Percentiles rank a stretch among this genome's conserved stretches.
phyloP scores from a whole-genome alignment of 2,797 vertebrate genomes.

The Mus minutoides region DNA sequence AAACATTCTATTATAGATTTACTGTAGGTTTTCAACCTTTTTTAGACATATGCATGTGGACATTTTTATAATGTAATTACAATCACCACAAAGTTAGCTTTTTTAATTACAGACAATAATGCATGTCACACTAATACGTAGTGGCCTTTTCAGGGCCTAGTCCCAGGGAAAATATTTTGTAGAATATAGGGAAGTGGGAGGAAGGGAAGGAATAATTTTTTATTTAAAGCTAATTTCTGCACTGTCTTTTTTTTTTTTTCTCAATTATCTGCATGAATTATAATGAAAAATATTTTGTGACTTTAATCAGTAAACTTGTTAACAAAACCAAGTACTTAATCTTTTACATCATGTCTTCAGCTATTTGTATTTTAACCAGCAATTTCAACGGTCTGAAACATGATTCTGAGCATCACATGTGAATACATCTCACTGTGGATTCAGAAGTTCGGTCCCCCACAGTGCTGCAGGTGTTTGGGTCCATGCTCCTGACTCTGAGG shows the following conservation, averaged over 20 bases:
- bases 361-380: conserved; percentile 85
- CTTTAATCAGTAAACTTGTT: conserved; percentile 88
- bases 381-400: conserved; percentile 79
- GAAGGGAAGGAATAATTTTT: conserved; percentile 87
- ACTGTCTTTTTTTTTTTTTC: conserved; percentile 86
- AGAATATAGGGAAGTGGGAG: conserved; percentile 81
- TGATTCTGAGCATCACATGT: conserved; percentile 81
- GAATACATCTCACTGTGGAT: conserved; percentile 66
- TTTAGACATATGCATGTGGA: conserved; percentile 91
- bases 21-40: conserved; percentile 88
- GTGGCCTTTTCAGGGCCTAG: conserved; percentile 88
- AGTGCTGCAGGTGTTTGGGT: conserved; percentile 54
- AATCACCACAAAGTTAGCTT: conserved; percentile 90
- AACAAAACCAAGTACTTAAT: conserved; percentile 87
- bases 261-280: conserved; percentile 88
- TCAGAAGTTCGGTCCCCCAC: conserved; percentile 67
- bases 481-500: conserved; percentile 69
- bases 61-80: conserved; percentile 89
- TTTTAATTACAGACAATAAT: conserved; percentile 92
- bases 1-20: conserved; percentile 91
- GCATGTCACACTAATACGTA: conserved; percentile 93
- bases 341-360: conserved; percentile 86
- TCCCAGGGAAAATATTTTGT: conserved; percentile 85
- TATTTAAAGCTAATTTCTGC: conserved; percentile 86
- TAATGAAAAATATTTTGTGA: conserved; percentile 86